Base-by-base conservation (phyloP, 2,113 vertebrate species). In the Antidorcas marsupialis region DNA sequence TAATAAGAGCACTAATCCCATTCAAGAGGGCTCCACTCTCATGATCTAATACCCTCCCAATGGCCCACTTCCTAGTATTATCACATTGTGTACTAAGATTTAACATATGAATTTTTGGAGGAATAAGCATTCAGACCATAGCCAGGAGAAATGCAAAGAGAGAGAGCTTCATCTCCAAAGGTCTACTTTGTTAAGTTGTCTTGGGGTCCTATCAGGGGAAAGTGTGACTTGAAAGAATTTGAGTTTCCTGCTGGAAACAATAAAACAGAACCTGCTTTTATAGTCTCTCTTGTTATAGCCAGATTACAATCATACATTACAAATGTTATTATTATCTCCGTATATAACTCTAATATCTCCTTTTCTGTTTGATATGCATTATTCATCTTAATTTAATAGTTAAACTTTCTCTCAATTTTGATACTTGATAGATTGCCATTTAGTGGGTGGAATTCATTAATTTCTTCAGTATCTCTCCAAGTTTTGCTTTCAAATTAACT, bases 371-470 rank as follows among this genome's bases (percentile, higher is more conserved):
- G 45, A 86, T 81, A 62, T 84, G n/a, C 25, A 76, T 91, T 94
- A 71, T 97, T 98, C 88, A 92, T 93, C 30, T 92, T 95, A 57
- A 79, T 96, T 90, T 96, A 85, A 89, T 96, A 89, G 79, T 86
- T 92, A 84, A 95, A 89, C 4, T 95, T 96, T 86, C 36, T 25
- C 16, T 97, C 87, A 95, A 10, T 97, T 96, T 96, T 97, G 92
- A 91, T 91, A 94, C 36, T 94, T 94, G 94, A 91, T 97, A 39
- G 33, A 36, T 93, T 98, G 62, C 82, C 60, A 78, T 94, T 97
- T 83, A 39, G 94, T 97, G 59, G 93, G 97, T 96, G 93, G 94
- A 98, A 97, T 97, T 43, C 19, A 97, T 98, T 97, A 95, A 97
- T 97, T 97, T 93, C 52, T 74, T 96, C 62, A 81, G 25, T 91